These are phyloP conservation scores for Bungarus multicinctus DNA, from an alignment of 2,113 vertebrate species.

Conservation along the genomic window DNA sequence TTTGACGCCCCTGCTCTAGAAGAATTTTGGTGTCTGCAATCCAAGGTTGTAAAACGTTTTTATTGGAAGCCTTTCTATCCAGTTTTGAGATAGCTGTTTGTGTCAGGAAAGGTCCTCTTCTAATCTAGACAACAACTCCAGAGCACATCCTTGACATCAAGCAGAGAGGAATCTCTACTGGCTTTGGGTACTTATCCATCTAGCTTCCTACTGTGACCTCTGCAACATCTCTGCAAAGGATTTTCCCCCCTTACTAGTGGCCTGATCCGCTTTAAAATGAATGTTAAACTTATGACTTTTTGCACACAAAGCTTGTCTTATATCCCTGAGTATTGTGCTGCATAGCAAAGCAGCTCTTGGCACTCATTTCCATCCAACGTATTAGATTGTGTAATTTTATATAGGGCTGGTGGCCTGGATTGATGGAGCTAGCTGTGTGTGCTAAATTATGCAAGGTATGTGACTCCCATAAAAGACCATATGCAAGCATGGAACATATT, in stretches of 20 bases:
- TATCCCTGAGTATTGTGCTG: background rate
- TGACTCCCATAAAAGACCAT: background rate
- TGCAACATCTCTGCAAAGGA: background rate
- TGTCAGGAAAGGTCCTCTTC: background rate
- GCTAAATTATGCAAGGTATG: background rate
- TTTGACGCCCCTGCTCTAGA: background rate
- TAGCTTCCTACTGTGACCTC: background rate
- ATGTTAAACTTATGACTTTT: background rate
- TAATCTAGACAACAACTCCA: background rate
- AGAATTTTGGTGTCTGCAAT: background rate
- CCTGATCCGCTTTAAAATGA: background rate
- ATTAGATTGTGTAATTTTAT: background rate
- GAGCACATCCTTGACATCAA: background rate
- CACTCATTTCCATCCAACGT: background rate
- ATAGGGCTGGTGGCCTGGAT: background rate
- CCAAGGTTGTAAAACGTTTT: background rate
- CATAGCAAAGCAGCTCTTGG: background rate
- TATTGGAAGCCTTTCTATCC: background rate
- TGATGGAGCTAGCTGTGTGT: background rate
- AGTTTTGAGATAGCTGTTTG: background rate
- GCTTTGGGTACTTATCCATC: background rate
- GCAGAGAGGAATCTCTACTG: background rate
- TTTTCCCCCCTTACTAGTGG: background rate
- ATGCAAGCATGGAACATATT: background rate
- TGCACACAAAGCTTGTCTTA: background rate